Percentiles rank a stretch among this genome's conserved stretches.
phyloP scores from a whole-genome alignment of 2,797 vertebrate genomes.

The Eremophila alpestris region DNA sequence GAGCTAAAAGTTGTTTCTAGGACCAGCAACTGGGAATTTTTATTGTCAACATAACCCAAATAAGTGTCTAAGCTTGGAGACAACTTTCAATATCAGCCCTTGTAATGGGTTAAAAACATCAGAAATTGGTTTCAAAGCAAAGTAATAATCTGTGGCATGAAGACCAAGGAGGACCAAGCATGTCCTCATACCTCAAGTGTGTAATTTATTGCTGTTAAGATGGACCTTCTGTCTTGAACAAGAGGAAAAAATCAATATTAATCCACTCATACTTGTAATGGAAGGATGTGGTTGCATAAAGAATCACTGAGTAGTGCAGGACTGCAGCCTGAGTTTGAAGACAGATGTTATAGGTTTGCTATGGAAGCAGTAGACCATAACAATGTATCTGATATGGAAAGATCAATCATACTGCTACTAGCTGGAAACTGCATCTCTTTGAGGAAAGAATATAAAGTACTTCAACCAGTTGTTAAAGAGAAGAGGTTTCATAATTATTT shows the following conservation, averaged over 20 bases:
- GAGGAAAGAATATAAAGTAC: conserved; percentile 68
- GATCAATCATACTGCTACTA: conserved; percentile 73
- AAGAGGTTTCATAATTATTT: conserved; percentile 75
- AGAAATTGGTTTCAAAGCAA: conserved; percentile 48
- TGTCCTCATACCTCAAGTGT: conserved; percentile 41
- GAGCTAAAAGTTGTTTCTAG: neutral
- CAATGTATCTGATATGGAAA: conserved; percentile 73
- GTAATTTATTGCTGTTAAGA: conserved; percentile 72
- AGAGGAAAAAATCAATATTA: conserved; percentile 77
- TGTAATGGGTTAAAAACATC: conserved; percentile 52
- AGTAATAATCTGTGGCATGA: conserved; percentile 45
- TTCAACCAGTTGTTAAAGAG: conserved; percentile 69
- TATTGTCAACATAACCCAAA: neutral
- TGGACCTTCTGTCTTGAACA: conserved; percentile 63
- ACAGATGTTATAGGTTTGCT: conserved; percentile 70
- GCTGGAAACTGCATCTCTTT: conserved; percentile 54
- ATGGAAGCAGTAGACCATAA: conserved; percentile 74
- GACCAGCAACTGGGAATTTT: neutral
- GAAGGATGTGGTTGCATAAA: conserved; percentile 75
- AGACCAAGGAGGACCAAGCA: conserved; percentile 31
- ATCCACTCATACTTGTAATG: conserved; percentile 77
- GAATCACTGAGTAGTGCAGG: conserved; percentile 41
- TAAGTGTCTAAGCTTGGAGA: neutral
- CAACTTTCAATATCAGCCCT: neutral
- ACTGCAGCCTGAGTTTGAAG: conserved; percentile 61